phyloP scores from a whole-genome alignment of 2,797 vertebrate genomes.

The Mormyrus proboscirostris region DNA sequence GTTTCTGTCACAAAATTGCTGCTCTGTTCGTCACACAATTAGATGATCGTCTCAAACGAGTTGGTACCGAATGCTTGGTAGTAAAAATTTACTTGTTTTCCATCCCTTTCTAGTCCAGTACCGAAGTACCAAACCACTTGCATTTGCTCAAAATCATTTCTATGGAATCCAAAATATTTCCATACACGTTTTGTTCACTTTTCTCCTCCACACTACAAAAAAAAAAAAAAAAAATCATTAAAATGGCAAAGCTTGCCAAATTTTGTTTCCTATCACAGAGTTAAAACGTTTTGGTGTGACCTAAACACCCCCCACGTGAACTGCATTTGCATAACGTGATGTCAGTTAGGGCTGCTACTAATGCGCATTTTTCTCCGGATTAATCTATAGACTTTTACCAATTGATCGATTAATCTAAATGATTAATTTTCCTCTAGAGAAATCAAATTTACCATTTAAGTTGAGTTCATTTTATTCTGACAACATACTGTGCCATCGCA shows the following conservation, averaged over 20 bases:
- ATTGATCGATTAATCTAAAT: background rate
- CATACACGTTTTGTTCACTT: background rate
- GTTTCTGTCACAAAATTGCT: background rate
- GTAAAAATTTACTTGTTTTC: background rate
- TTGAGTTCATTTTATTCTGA: background rate
- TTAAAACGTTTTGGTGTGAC: background rate
- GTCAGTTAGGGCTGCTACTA: background rate
- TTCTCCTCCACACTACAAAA: background rate
- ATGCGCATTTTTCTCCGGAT: background rate
- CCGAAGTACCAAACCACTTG: background rate
- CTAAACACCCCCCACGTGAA: background rate
- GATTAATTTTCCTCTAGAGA: background rate
- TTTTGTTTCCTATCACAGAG: background rate
- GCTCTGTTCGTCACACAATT: background rate
- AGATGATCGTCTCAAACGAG: background rate
- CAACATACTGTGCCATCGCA: background rate
- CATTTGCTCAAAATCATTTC: background rate
- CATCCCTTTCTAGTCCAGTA: background rate
- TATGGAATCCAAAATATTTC: background rate
- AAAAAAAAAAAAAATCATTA: background rate
- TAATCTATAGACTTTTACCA: background rate
- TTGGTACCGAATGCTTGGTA: background rate
- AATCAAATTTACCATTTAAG: too few species aligned
- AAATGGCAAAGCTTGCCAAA: background rate
- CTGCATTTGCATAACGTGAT: background rate